phyloP scores from a whole-genome alignment of 2,888 invertebrate genomes.

The Drosophila paranaensis region DNA sequence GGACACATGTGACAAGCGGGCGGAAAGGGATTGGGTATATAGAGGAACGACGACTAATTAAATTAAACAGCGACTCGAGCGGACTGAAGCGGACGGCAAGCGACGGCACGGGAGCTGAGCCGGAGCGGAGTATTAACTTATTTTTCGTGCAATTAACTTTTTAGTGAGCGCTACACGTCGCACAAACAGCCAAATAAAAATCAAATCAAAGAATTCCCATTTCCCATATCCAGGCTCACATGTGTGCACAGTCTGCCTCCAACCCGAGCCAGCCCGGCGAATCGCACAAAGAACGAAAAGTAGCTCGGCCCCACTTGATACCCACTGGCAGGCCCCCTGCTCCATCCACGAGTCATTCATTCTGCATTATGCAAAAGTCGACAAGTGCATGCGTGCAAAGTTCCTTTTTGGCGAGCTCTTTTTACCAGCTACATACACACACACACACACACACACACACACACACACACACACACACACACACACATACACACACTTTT shows the following conservation, averaged over 20 bases:
- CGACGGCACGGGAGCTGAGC: slow-evolving; percentile 32
- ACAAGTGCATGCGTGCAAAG: slow-evolving; percentile 71
- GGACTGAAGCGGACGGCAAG: slow-evolving; percentile 63
- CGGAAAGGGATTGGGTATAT: slow-evolving; percentile 12
- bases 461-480: background rate
- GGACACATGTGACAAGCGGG: slow-evolving; percentile 35
- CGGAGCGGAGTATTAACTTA: slow-evolving; percentile 71
- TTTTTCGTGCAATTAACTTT: slow-evolving; percentile 80
- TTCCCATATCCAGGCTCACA: slow-evolving; percentile 36
- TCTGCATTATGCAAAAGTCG: slow-evolving; percentile 67
- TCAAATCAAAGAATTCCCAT: slow-evolving; percentile 79
- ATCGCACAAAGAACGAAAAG: slow-evolving; percentile 51
- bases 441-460: background rate
- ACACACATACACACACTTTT: background rate
- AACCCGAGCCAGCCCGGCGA: slow-evolving; percentile 15
- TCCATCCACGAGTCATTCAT: slow-evolving; percentile 56
- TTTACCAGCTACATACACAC: slow-evolving; percentile 21
- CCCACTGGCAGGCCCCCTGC: background rate
- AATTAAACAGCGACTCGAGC: slow-evolving; percentile 72
- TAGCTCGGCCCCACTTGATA: slow-evolving; percentile 40
- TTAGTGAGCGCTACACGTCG: slow-evolving; percentile 59
- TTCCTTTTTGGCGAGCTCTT: slow-evolving; percentile 65
- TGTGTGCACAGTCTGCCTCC: slow-evolving; percentile 10
- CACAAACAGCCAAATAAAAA: slow-evolving; percentile 67
- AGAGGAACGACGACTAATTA: slow-evolving; percentile 65